Evolutionary conservation across 2,113 vertebrate species (phyloP).

Genomic region (Empidonax traillii): DNA sequence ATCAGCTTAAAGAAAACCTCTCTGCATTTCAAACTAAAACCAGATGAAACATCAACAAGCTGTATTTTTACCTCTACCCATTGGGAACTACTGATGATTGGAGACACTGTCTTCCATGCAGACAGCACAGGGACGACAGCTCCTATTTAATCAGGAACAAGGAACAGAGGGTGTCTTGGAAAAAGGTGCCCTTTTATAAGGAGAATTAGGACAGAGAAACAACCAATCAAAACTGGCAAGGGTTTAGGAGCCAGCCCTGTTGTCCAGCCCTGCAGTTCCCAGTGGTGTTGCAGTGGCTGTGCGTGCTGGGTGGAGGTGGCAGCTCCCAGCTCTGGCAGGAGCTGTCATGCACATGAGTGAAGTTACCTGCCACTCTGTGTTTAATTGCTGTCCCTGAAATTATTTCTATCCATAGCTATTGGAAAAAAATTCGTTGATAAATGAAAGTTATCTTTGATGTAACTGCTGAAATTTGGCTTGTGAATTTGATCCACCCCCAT

Average conservation of each 20-base stretch:
- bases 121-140: not conserved
- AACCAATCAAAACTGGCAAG: not conserved
- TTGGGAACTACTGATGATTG: not conserved
- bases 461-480: not conserved
- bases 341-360: not conserved
- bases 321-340: not conserved
- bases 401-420: not conserved
- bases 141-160: not conserved
- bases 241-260: not conserved
- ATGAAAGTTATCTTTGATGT: not conserved
- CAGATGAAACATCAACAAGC: not conserved
- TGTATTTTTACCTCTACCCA: not conserved
- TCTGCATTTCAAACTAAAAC: not conserved
- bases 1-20: constrained; percentile 2
- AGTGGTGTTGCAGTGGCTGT: not conserved
- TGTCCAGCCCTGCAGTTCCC: not conserved
- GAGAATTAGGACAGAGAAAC: not conserved
- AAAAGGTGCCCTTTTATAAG: not conserved
- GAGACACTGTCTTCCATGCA: not conserved
- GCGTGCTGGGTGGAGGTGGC: not conserved
- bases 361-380: not conserved
- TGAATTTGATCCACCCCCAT: not conserved
- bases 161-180: not conserved
- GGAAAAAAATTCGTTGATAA: not conserved
- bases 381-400: not conserved